Base-by-base conservation (phyloP, 2,797 vertebrate genomes). In the Sphaeramia orbicularis region DNA sequence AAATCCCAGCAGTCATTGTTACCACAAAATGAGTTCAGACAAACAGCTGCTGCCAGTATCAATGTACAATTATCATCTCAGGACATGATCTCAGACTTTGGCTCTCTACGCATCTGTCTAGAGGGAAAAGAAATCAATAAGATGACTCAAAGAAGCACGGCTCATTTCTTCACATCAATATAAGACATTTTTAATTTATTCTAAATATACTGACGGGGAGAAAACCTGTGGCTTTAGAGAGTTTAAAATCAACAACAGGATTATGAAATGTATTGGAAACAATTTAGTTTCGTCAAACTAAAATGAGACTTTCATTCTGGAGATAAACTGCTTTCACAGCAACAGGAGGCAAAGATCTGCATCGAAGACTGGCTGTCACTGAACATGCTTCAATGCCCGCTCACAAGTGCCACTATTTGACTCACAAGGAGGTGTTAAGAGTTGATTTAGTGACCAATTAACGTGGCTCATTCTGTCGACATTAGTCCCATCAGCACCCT, bases 391-490 rank as follows among this genome's bases (percentile, higher is more conserved):
- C 69, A 74, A 35, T 41, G 54, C 18, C 12, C 45, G 48, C 32
- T 15, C 67, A 40, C 32, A 61, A 74, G 63, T 50, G 42, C 27
- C 56, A 54, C 44, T 10, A 42, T 65, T 80, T 78, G 78, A 87
- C 76, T 78, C 70, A 70, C 24, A 18, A 45, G 14, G 42, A 75
- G 60, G 64, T 61, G 78, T 65, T 66, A 43, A 40, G 54, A 59
- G 80, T 41, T 66, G 72, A 84, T 81, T 77, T 68, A 63, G 37
- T 36, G 63, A 72, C 68, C 68, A 85, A 76, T 90, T 84, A 84
- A 61, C 56, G 52, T 41, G 2, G 19, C 32, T 80, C 59, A 51
- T 49, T 65, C 32, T 51, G 65, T 76, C 37, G 9, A 57, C 52
- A 51, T 42, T 0, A 6, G 30, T 78, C n/a, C 48, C 44, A 69